Evolutionary conservation across 2,797 vertebrate genomes (phyloP).

Genomic region (Pteronotus mesoamericanus): DNA sequence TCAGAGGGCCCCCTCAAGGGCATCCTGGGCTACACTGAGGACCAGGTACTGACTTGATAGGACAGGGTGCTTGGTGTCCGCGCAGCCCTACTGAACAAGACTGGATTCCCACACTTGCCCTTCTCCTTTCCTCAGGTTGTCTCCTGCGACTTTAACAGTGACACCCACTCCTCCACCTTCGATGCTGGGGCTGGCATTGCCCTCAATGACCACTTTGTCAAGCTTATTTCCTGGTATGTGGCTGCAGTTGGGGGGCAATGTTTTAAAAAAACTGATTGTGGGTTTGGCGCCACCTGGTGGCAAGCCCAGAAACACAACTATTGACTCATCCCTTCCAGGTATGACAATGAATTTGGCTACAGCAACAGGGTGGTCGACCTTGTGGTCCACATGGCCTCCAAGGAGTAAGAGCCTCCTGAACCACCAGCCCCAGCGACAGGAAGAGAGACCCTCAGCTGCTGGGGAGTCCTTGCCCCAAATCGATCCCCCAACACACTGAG

Average conservation of each 20-base stretch:
- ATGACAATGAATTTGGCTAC: constrained; percentile 97
- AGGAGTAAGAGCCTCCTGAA: constrained; percentile 86
- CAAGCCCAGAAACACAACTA: background rate
- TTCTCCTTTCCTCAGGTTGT: constrained; percentile 86
- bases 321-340: constrained; percentile 82
- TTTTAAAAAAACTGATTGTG: fast-evolving
- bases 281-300: background rate
- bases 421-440: constrained; percentile 49
- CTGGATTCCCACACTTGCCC: background rate
- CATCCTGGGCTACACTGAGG: constrained; percentile 93
- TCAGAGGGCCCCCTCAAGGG: constrained; percentile 94
- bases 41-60: constrained; percentile 87
- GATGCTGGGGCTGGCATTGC: constrained; percentile 96
- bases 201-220: constrained; percentile 96
- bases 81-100: fast-evolving
- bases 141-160: constrained; percentile 95
- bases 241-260: fast-evolving
- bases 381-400: constrained; percentile 92
- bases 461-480: constrained; percentile 65
- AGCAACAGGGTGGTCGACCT: constrained; percentile 96
- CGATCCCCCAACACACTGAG: constrained; percentile 75
- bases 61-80: background rate
- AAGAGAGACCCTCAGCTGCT: constrained; percentile 24
- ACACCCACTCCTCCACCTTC: constrained; percentile 93
- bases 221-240: constrained; percentile 93